Evolutionary conservation across 2,113 vertebrate species (phyloP).

Genomic region (Orthonyx spaldingii): DNA sequence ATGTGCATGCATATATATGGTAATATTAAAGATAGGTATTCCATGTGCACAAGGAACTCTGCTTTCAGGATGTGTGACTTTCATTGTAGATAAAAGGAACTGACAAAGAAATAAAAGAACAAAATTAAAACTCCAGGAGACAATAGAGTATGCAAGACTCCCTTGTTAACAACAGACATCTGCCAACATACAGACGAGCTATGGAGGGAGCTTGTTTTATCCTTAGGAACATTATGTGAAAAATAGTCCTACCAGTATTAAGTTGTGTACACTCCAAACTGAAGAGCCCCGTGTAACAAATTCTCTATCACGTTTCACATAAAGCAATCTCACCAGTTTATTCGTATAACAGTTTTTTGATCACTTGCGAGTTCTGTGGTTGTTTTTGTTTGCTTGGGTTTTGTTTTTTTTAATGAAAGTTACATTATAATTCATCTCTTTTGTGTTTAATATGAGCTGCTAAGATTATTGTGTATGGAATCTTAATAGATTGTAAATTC

Average conservation of each 20-base stretch:
- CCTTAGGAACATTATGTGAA: background rate
- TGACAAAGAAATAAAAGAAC: constrained; percentile 35
- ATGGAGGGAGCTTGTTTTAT: background rate
- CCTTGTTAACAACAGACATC: constrained; percentile 16
- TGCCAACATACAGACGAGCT: background rate
- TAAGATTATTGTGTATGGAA: background rate
- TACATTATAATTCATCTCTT: background rate
- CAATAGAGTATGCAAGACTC: background rate
- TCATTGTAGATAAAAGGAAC: constrained; percentile 19
- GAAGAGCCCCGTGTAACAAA: background rate
- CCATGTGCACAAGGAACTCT: background rate
- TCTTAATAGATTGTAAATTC: background rate
- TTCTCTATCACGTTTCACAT: background rate
- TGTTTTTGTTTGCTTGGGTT: background rate
- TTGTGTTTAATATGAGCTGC: background rate
- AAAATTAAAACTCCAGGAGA: constrained; percentile 17
- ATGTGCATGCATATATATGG: background rate
- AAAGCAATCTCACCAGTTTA: background rate
- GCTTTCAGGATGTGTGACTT: background rate
- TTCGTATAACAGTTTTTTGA: background rate
- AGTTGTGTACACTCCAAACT: background rate
- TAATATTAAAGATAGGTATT: background rate
- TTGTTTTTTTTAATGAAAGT: background rate
- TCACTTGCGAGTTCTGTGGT: background rate
- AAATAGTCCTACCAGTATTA: background rate